A percentile compares a stretch with the other conserved stretches of the same genome.
Conservation (phyloP, 1,140 invertebrate genomes). For the Rhizoglyphus robini region DNA sequence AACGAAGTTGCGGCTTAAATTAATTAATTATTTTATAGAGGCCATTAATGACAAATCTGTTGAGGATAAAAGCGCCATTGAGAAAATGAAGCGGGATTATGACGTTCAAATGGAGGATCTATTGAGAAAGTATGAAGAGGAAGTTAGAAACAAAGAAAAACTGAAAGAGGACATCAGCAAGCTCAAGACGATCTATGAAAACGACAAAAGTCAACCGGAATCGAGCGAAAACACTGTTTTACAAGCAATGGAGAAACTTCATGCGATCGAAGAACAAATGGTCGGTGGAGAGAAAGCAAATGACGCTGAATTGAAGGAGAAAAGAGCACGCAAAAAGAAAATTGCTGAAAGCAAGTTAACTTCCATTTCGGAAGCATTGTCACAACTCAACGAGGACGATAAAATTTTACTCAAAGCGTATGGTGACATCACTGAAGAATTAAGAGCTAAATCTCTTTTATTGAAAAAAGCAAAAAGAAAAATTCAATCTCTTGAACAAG, state of each 20-base stretch:
- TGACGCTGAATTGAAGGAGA: constrained; percentile 46
- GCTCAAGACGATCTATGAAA: constrained; percentile 43
- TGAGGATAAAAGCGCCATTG: constrained; percentile 11
- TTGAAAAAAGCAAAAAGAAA: constrained; percentile 53
- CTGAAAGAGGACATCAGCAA: constrained; percentile 44
- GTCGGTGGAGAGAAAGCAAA: constrained; percentile 62
- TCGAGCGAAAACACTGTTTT: constrained; percentile 1
- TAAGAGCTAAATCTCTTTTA: constrained; percentile 53
- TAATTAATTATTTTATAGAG: not conserved
- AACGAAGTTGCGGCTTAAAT: not conserved
- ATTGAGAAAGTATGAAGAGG: constrained; percentile 41
- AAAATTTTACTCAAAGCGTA: constrained; percentile 51
- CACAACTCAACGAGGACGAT: constrained; percentile 54
- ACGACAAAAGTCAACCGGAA: not conserved
- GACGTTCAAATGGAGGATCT: constrained; percentile 41
- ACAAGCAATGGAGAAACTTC: constrained; percentile 37
- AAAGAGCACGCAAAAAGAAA: constrained; percentile 49
- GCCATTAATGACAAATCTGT: not conserved
- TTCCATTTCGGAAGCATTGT: constrained; percentile 44
- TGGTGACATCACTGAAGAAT: constrained; percentile 59
- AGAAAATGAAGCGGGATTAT: constrained; percentile 34
- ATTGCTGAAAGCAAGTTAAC: constrained; percentile 51
- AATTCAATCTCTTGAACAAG: constrained; percentile 49
- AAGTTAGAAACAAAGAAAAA: constrained; percentile 43
- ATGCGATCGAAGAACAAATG: constrained; percentile 54